Percentiles rank a stretch among this genome's conserved stretches.
Conservation (phyloP, 1,140 invertebrate species). For the Drosophila quadrilineata region DNA sequence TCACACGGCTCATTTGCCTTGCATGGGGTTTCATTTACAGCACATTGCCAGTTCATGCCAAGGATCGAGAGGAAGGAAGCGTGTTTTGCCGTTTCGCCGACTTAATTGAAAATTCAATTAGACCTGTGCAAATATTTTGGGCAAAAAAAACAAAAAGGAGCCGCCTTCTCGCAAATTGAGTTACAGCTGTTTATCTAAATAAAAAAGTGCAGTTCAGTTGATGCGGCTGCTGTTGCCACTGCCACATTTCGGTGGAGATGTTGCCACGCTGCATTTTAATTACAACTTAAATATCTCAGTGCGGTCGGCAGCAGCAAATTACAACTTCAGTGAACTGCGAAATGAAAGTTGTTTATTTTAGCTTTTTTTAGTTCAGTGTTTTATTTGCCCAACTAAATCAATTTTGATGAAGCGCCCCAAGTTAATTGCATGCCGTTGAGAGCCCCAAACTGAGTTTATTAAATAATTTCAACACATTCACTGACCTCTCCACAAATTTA, state of each 20-base stretch:
- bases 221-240: slow-evolving; percentile 3
- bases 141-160: slow-evolving; percentile 35
- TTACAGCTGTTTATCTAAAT: slow-evolving; percentile 76
- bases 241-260: slow-evolving; percentile 5
- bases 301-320: slow-evolving; percentile 59
- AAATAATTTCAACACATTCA: slow-evolving; percentile 44
- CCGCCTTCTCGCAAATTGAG: slow-evolving; percentile 68
- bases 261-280: slow-evolving; percentile 71
- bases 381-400: slow-evolving; percentile 43
- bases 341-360: slow-evolving; percentile 70
- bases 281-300: slow-evolving; percentile 76
- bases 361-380: slow-evolving; percentile 31
- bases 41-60: background rate
- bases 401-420: slow-evolving; percentile 49
- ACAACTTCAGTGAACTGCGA: slow-evolving; percentile 72
- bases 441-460: slow-evolving; percentile 37
- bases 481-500: slow-evolving; percentile 10
- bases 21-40: slow-evolving; percentile 32
- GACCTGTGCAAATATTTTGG: slow-evolving; percentile 77
- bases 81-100: slow-evolving; percentile 51
- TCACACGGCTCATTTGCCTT: slow-evolving; percentile 59
- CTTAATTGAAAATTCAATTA: slow-evolving; percentile 80
- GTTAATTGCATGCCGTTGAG: slow-evolving; percentile 49
- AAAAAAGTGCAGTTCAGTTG: slow-evolving; percentile 50
- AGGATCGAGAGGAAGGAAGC: background rate